Percentiles rank a stretch among this genome's conserved stretches.
phyloP scores from a whole-genome alignment of 1,140 invertebrate species.

The Zaprionus taronus region DNA sequence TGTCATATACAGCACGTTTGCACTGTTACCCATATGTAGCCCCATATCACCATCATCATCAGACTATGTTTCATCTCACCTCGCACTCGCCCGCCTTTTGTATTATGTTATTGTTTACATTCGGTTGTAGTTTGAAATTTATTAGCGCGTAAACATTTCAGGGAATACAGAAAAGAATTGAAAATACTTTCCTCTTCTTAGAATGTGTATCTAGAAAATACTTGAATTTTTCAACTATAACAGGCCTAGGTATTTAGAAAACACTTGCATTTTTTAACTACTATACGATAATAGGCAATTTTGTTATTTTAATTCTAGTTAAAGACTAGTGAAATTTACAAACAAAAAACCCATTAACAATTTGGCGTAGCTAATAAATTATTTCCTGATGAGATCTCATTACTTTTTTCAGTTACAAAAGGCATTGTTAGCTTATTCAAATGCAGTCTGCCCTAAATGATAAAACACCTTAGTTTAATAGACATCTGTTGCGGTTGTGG shows the following conservation, averaged over 20 bases:
- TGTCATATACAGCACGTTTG: slow-evolving; percentile 21
- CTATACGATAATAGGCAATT: too few relatives aligned
- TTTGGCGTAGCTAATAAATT: not conserved
- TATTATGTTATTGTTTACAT: slow-evolving; percentile 48
- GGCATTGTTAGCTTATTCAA: not conserved
- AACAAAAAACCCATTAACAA: not conserved
- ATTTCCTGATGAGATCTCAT: not conserved
- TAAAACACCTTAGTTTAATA: slow-evolving; percentile 5
- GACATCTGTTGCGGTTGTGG: not conserved
- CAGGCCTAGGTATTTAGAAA: too few relatives aligned
- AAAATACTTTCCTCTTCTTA: slow-evolving; percentile 13
- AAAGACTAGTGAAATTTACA: not conserved
- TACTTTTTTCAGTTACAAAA: not conserved
- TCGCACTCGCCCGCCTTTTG: slow-evolving; percentile 52
- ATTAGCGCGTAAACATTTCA: slow-evolving; percentile 48
- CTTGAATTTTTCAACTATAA: not conserved
- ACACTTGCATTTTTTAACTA: too few relatives aligned
- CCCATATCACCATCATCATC: slow-evolving; percentile 10
- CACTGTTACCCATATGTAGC: slow-evolving; percentile 20
- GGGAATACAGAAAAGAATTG: slow-evolving; percentile 18
- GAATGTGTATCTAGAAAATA: slow-evolving; percentile 3
- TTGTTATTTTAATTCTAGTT: too few relatives aligned
- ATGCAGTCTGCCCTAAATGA: not conserved
- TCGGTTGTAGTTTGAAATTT: slow-evolving; percentile 53
- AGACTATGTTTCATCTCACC: slow-evolving; percentile 57